Evolutionary conservation across 2,888 invertebrate species (phyloP).

Genomic region (Meta bourneti): DNA sequence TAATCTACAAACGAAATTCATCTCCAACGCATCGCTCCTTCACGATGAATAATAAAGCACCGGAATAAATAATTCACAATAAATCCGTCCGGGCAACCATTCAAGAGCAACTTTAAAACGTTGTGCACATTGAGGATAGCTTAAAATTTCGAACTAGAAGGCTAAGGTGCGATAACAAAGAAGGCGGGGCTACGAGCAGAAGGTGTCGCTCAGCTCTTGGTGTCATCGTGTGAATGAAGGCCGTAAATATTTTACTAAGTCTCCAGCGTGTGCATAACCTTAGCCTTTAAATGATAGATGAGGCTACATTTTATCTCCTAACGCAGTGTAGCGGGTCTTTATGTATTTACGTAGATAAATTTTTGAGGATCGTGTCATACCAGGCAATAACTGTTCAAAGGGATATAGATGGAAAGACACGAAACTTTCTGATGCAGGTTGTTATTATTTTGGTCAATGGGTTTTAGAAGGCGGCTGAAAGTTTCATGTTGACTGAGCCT

Average conservation of each 20-base stretch:
- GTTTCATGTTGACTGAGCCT: no score
- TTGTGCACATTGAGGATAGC: background rate
- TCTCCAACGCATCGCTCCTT: background rate
- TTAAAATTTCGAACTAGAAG: background rate
- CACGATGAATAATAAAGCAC: conserved; percentile 8
- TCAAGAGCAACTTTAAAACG: no score
- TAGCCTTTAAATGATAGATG: conserved; percentile 26
- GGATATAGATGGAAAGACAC: background rate
- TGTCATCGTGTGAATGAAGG: background rate
- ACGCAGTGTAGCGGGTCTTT: background rate
- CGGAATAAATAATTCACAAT: conserved; percentile 8
- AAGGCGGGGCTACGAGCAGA: background rate
- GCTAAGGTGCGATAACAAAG: background rate
- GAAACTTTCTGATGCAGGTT: background rate
- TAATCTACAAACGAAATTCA: no score
- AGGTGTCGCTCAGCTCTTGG: background rate
- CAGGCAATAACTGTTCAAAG: background rate
- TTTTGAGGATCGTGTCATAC: background rate
- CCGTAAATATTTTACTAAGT: conserved; percentile 22
- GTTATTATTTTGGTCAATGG: background rate
- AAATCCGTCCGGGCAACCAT: background rate
- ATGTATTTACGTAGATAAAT: conserved; percentile 12
- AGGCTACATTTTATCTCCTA: conserved; percentile 9
- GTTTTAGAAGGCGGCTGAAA: no score
- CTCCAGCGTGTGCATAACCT: background rate